These are phyloP conservation scores for Eulithis prunata DNA, from an alignment of 2,888 invertebrate species.

Conservation along the genomic window DNA sequence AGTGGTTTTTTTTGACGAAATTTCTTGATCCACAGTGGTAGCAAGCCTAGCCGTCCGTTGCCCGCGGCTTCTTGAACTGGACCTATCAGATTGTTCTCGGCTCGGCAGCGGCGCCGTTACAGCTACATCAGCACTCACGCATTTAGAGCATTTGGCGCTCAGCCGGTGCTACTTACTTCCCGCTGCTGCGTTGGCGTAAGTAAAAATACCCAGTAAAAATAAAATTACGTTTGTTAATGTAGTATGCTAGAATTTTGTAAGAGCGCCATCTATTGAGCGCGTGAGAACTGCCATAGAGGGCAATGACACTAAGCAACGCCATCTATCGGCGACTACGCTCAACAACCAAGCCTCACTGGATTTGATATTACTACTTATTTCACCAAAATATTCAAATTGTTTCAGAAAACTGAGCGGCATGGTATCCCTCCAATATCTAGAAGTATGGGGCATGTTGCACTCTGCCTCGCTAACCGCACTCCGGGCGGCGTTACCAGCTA, in stretches of 20 bases:
- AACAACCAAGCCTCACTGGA: background rate
- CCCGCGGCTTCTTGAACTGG: conserved; percentile 90
- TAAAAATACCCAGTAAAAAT: conserved; percentile 35
- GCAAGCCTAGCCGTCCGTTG: conserved; percentile 86
- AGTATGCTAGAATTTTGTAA: too few species aligned
- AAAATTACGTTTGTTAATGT: too few species aligned
- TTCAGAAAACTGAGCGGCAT: conserved; percentile 85
- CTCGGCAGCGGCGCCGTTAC: conserved; percentile 83
- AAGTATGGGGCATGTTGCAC: conserved; percentile 92
- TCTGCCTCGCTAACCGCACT: conserved; percentile 73
- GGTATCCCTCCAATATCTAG: conserved; percentile 88
- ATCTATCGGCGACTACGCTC: background rate
- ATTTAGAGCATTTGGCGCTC: conserved; percentile 89
- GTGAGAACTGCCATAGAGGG: too few species aligned
- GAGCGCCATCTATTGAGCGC: too few species aligned
- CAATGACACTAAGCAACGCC: too few species aligned
- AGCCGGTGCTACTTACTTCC: conserved; percentile 93
- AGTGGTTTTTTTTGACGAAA: too few species aligned
- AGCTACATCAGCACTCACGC: conserved; percentile 64
- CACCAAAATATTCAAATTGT: conserved; percentile 7
- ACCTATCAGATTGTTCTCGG: conserved; percentile 93
- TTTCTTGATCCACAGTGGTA: conserved; percentile 84
- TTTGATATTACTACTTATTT: too few species aligned
- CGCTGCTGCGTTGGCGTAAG: conserved; percentile 88
- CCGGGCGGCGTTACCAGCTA: conserved; percentile 63